A percentile compares a stretch with the other conserved stretches of the same genome.
phyloP scores from a whole-genome alignment of 2,888 invertebrate species.

The Cephus spinipes region DNA sequence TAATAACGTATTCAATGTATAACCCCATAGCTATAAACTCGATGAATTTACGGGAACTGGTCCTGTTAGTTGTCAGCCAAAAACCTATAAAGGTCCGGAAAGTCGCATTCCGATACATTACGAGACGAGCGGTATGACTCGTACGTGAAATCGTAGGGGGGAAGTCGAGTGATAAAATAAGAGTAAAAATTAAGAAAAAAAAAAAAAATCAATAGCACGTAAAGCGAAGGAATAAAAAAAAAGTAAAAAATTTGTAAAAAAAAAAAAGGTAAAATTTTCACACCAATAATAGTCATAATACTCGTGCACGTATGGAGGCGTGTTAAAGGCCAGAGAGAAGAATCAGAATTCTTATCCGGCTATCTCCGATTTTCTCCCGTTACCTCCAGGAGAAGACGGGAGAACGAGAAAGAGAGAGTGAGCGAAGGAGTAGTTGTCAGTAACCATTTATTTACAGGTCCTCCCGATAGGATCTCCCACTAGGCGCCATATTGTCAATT shows the following conservation, averaged over 20 bases:
- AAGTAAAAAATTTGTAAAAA: background rate
- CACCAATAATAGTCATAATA: background rate
- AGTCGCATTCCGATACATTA: conserved; percentile 21
- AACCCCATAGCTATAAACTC: conserved; percentile 17
- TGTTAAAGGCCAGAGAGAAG: conserved; percentile 20
- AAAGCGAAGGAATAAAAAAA: background rate
- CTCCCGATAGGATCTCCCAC: conserved; percentile 20
- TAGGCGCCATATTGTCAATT: conserved; percentile 25
- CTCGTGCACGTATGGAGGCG: background rate
- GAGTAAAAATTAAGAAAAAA: background rate
- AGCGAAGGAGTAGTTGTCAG: conserved; percentile 19
- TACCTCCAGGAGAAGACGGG: background rate
- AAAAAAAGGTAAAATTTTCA: background rate
- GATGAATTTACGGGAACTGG: conserved; percentile 21
- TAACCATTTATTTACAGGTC: conserved; percentile 24
- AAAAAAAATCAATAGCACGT: background rate
- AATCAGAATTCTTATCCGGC: conserved; percentile 4
- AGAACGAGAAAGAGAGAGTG: conserved; percentile 1
- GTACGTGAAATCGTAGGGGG: background rate
- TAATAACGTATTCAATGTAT: conserved; percentile 24
- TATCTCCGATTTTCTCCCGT: background rate
- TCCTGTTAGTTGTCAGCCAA: conserved; percentile 22
- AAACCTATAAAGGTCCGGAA: conserved; percentile 21
- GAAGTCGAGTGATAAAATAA: background rate
- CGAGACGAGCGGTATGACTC: background rate